phyloP scores from a whole-genome alignment of 2,888 invertebrate genomes.

The Drosophila longiperda region DNA sequence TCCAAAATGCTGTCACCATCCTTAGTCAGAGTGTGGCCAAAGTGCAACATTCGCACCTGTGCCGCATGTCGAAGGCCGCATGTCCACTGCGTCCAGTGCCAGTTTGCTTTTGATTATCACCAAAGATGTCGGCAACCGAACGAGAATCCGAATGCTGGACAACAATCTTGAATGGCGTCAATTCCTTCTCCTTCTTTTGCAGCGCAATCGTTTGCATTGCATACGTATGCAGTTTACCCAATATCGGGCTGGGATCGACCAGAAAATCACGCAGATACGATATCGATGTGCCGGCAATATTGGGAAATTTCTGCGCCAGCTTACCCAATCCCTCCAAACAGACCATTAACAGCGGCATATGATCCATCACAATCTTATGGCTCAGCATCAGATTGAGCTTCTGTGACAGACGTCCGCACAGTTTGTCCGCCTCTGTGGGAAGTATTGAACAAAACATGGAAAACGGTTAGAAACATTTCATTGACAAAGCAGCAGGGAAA shows the following conservation, averaged over 20 bases:
- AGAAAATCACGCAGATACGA: conserved; percentile 97
- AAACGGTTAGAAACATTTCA: conserved; percentile 13
- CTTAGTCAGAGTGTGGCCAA: too few species aligned
- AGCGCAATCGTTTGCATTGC: conserved; percentile 86
- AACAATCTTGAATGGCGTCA: conserved; percentile 84
- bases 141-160: conserved; percentile 89
- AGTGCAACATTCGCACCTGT: too few species aligned
- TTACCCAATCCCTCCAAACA: conserved; percentile 98
- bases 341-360: conserved; percentile 97
- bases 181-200: conserved; percentile 84
- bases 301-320: conserved; percentile 97
- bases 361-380: conserved; percentile 95
- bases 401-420: conserved; percentile 96
- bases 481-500: not conserved
- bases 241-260: conserved; percentile 97
- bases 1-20: too few species aligned
- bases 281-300: conserved; percentile 97
- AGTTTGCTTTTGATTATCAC: conserved; percentile 74
- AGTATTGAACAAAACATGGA: not conserved
- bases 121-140: conserved; percentile 86
- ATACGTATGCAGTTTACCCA: conserved; percentile 93
- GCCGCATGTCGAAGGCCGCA: conserved; percentile 95
- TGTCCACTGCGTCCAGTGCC: conserved; percentile 85
- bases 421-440: conserved; percentile 93
- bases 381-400: conserved; percentile 97